These are phyloP conservation scores for Betta splendens DNA, from an alignment of 2,797 vertebrate genomes.

Conservation along the genomic window DNA sequence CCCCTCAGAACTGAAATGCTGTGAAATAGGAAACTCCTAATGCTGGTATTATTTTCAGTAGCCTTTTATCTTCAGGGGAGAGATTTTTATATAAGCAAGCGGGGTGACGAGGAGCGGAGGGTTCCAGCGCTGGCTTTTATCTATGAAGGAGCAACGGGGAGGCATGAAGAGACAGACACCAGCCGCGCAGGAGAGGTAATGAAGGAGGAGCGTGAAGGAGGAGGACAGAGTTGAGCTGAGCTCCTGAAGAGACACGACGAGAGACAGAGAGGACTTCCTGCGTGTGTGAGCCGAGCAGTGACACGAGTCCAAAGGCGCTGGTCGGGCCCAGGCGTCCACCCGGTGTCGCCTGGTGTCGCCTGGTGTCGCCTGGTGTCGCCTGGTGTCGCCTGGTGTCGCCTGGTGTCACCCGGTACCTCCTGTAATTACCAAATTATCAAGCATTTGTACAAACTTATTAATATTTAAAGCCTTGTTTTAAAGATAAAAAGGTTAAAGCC, in stretches of 20 bases:
- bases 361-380: no score
- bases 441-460: not conserved
- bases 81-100: conserved; percentile 56
- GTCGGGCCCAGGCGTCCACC: no score
- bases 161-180: conserved; percentile 11
- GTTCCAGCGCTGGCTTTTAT: conserved; percentile 50
- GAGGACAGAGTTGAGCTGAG: conserved; percentile 7
- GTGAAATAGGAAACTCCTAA: conserved; percentile 68
- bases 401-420: no score
- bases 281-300: conserved; percentile 65
- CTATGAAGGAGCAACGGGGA: conserved; percentile 21
- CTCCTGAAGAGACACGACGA: conserved; percentile 40
- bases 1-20: conserved; percentile 55
- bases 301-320: conserved; percentile 33
- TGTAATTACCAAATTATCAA: no score
- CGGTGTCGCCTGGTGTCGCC: no score
- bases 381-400: no score
- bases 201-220: conserved; percentile 23
- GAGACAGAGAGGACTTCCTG: conserved; percentile 64
- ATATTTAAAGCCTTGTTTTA: not conserved
- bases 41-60: conserved; percentile 61
- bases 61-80: conserved; percentile 66
- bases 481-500: not conserved
- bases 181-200: conserved; percentile 34
- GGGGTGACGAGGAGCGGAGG: conserved; percentile 30